Percentiles rank a stretch among this genome's conserved stretches.
Evolutionary conservation across 2,888 invertebrate genomes (phyloP).

Genomic region (Uloborus plumipes): DNA sequence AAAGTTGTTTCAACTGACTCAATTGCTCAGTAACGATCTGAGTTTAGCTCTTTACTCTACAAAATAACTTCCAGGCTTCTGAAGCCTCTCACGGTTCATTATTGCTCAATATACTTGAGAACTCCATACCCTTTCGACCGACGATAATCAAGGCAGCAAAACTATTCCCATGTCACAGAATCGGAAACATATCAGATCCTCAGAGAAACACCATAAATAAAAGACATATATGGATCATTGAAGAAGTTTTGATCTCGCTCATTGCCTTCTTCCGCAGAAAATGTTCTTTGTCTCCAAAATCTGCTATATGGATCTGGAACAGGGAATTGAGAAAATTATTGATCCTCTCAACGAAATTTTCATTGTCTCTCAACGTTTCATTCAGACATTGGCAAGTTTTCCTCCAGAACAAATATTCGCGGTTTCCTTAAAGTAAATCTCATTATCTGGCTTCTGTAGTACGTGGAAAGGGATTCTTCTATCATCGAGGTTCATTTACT

Average conservation of each 20-base stretch:
- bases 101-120: no score
- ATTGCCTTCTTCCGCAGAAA: conserved; percentile 5
- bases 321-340: conserved; percentile 12
- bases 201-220: no score
- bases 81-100: no score
- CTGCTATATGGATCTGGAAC: conserved; percentile 27
- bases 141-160: no score
- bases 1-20: no score
- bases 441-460: background rate
- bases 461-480: no score
- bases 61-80: no score
- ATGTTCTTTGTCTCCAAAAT: conserved; percentile 24
- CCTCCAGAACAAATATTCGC: background rate
- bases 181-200: no score
- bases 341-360: conserved; percentile 15
- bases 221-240: conserved; percentile 13
- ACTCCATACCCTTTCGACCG: no score
- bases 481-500: background rate
- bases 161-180: no score
- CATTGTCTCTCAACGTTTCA: conserved; percentile 3
- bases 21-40: no score
- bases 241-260: conserved; percentile 18
- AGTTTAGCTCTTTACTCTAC: no score
- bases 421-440: conserved; percentile 7
- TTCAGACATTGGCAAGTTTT: conserved; percentile 6